Base-by-base conservation (phyloP, 1,140 invertebrate species). In the Drosophila ohnishii region DNA sequence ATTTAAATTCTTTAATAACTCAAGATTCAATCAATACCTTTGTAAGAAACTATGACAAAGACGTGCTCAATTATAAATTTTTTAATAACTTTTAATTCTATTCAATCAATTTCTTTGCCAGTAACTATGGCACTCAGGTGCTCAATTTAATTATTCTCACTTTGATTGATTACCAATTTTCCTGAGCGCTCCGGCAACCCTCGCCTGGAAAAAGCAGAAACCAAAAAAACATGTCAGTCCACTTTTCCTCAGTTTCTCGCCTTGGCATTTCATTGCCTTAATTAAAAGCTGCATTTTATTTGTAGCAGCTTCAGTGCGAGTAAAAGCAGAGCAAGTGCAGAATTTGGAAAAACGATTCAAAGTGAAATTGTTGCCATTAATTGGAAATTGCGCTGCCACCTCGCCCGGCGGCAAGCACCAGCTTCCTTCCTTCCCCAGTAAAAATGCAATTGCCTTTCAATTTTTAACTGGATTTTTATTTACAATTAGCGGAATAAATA, bases 161-260 rank as follows among this genome's bases (percentile, higher is more conserved):
- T 37, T 37, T 67, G 30, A 51, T 67, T 65, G 63, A 65, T 67
- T 50, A 14, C n/a, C 11, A 30, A 22, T 58, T 58, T 25, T 8
- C 0, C 11, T 9, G n/a, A 69, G 9, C 13, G 13, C 9, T 56
- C 34, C 2, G 19, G 25, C 61, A 45, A 57, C 80, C 84, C 80
- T 84, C 80, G 84, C 42, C 8, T 60, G 70, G 44, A 75, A 73
- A 72, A 88, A 69, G 60, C 71, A 70, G 14, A 83, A 64, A 50
- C 37, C 55, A 37, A 40, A 60, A 55, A 72, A 88, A 84, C 84
- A 84, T 53, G 84, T 67, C 70, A 67, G 69, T 67, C 85, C 85
- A 88, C 85, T 88, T 88, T 88, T 88, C 80, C 85, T 70, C 76
- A 80, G 65, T 88, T 88, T 88, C 84, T 88, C 77, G 77, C 76